These are phyloP conservation scores for Drosophila atripex DNA, from an alignment of 2,888 invertebrate genomes.

Conservation along the genomic window DNA sequence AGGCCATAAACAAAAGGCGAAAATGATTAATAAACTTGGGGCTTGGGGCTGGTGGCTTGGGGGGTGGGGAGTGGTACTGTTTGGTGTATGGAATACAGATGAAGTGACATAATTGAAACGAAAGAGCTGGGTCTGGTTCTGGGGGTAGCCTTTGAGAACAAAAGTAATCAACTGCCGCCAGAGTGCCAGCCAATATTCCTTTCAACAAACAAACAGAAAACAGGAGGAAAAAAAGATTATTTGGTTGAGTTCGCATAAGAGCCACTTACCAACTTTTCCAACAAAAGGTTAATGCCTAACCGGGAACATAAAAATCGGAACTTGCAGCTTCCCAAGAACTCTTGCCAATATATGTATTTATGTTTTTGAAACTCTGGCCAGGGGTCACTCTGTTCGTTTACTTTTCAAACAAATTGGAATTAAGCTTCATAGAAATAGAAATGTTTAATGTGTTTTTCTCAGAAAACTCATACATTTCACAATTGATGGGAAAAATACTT, in stretches of 20 bases:
- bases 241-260: slow-evolving; percentile 22
- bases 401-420: not conserved
- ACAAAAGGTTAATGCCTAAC: slow-evolving; percentile 10
- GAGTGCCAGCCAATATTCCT: slow-evolving; percentile 13
- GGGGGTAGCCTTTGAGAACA: slow-evolving; percentile 33
- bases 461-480: no score
- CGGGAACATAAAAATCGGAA: slow-evolving; percentile 7
- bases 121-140: slow-evolving; percentile 4
- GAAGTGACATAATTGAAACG: slow-evolving; percentile 45
- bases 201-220: slow-evolving; percentile 23
- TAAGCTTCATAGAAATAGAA: not conserved
- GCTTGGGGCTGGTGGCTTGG: not conserved
- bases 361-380: not conserved
- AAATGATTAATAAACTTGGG: slow-evolving; percentile 43
- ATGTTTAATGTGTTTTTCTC: not conserved
- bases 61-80: slow-evolving; percentile 1
- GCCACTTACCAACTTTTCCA: slow-evolving; percentile 18
- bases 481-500: not conserved
- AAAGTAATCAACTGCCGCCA: slow-evolving; percentile 35
- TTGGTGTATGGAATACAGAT: slow-evolving; percentile 31
- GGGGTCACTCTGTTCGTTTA: not conserved
- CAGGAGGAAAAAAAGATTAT: not conserved
- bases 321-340: slow-evolving; percentile 18
- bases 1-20: slow-evolving; percentile 32
- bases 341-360: not conserved